Evolutionary conservation across 2,113 vertebrate species (phyloP).

Genomic region (Fulmarus glacialis): DNA sequence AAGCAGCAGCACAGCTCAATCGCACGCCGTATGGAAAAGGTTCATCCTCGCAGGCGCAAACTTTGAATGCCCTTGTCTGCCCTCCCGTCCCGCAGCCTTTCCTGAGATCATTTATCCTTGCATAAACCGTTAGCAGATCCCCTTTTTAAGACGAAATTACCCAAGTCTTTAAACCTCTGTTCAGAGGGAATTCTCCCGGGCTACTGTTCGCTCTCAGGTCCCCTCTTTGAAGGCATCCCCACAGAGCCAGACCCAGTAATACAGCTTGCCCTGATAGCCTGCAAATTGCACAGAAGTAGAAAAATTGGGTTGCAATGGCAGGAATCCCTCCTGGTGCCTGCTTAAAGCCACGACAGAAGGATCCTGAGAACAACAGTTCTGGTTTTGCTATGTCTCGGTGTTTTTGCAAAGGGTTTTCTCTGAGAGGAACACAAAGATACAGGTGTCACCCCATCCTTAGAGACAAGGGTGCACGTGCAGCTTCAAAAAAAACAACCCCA

Average conservation of each 20-base stretch:
- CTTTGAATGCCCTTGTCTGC: not conserved
- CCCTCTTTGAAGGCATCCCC: not conserved
- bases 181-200: not conserved
- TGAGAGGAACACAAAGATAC: not conserved
- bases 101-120: not conserved
- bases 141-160: not conserved
- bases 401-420: not conserved
- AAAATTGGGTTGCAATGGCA: not conserved
- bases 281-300: not conserved
- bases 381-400: not conserved
- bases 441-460: not conserved
- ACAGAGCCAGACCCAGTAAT: not conserved
- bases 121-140: not conserved
- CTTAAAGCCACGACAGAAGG: not conserved
- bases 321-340: not conserved
- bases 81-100: not conserved
- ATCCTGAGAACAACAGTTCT: not conserved
- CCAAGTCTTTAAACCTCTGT: not conserved
- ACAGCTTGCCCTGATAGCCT: not conserved
- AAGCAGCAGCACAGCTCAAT: not conserved
- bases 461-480: not conserved
- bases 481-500: not conserved
- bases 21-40: rapidly evolving
- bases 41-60: not conserved
- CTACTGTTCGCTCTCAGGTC: not conserved